Percentiles rank a stretch among this genome's conserved stretches.
phyloP scores from a whole-genome alignment of 2,797 vertebrate species.

The Sebastes ruberrimus region DNA sequence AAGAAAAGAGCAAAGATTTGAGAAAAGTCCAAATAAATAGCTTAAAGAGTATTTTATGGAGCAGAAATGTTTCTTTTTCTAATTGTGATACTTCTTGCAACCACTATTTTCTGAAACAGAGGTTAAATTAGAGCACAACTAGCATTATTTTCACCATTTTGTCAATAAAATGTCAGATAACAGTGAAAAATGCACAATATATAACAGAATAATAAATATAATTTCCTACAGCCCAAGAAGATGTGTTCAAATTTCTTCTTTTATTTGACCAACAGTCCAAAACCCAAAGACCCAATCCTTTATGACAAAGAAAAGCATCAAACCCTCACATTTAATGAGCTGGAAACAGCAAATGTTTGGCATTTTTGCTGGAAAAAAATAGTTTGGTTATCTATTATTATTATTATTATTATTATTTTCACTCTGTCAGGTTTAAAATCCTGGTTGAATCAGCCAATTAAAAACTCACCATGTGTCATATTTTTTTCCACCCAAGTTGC shows the following conservation, averaged over 20 bases:
- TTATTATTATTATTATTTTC: neutral
- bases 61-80: neutral
- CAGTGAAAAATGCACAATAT: neutral
- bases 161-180: neutral
- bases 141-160: neutral
- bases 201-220: no score
- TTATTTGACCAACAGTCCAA: neutral
- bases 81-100: neutral
- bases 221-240: neutral
- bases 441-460: neutral
- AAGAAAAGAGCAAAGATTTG: neutral
- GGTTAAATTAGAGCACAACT: neutral
- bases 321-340: neutral
- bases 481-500: neutral
- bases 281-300: neutral
- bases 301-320: neutral
- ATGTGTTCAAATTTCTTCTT: neutral
- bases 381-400: neutral
- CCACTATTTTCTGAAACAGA: neutral
- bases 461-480: accelerated
- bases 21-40: neutral
- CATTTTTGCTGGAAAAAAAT: neutral
- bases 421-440: neutral
- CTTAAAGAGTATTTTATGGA: neutral
- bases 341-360: neutral